Percentiles rank a stretch among this genome's conserved stretches.
phyloP scores from a whole-genome alignment of 2,113 vertebrate species.

The Micromys minutus region DNA sequence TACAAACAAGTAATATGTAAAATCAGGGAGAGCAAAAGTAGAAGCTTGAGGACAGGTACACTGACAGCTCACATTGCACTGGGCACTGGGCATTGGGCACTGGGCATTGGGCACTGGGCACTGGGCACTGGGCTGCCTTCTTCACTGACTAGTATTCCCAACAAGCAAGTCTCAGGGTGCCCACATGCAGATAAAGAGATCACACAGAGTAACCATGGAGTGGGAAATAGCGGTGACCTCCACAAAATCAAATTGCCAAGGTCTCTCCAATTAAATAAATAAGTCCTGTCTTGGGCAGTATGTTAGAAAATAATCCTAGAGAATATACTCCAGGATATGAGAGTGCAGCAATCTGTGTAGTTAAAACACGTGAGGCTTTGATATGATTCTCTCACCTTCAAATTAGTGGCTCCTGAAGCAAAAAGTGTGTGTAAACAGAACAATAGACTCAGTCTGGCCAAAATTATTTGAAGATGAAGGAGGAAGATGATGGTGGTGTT shows the following conservation, averaged over 20 bases:
- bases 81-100: not conserved
- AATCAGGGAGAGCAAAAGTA: not conserved
- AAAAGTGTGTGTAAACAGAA: not conserved
- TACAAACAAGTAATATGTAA: not conserved
- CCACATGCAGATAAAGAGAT: not conserved
- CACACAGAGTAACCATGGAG: not conserved
- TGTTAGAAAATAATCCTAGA: not conserved
- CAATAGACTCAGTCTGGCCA: not conserved
- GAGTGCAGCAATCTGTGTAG: not conserved
- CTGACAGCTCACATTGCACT: not conserved
- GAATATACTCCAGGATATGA: constrained; percentile 9
- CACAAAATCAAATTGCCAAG: not conserved
- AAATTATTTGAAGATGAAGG: not conserved
- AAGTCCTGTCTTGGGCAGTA: not conserved
- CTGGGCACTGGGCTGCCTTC: not conserved
- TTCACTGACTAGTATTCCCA: not conserved
- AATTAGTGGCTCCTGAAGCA: not conserved
- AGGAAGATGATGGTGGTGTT: not conserved
- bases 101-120: not conserved
- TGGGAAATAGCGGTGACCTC: not conserved
- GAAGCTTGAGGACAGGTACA: not conserved
- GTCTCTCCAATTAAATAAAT: not conserved
- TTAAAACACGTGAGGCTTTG: constrained; percentile 23
- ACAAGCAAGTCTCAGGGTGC: not conserved
- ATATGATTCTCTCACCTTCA: not conserved